Evolutionary conservation across 2,113 vertebrate genomes (phyloP).

Genomic region (Melanerpes formicivorus): DNA sequence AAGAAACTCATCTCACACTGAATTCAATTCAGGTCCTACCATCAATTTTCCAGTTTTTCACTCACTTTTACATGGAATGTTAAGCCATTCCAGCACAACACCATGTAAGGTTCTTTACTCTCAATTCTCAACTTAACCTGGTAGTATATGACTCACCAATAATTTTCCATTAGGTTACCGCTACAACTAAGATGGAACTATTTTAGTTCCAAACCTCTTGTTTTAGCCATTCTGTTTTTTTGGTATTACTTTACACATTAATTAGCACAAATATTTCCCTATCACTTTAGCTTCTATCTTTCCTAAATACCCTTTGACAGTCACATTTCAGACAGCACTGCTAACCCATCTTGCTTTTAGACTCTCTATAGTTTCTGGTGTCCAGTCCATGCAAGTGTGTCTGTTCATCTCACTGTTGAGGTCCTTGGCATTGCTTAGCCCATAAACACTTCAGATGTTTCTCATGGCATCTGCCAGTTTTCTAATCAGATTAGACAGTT

Average conservation of each 20-base stretch:
- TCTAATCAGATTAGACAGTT: background rate
- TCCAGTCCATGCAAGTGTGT: background rate
- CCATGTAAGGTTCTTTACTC: background rate
- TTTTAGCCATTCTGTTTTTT: background rate
- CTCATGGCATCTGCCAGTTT: background rate
- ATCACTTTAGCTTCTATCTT: background rate
- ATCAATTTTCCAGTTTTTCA: background rate
- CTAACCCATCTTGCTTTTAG: background rate
- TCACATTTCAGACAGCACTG: background rate
- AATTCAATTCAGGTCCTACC: background rate
- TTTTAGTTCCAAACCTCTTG: background rate
- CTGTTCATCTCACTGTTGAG: background rate
- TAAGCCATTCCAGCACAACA: background rate
- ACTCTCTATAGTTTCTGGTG: background rate
- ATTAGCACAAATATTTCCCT: background rate
- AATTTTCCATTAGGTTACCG: background rate
- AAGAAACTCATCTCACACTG: background rate
- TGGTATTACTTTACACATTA: background rate
- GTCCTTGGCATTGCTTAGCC: background rate
- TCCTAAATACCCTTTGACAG: fast-evolving
- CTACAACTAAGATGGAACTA: background rate
- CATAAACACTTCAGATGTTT: background rate
- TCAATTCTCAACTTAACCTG: background rate
- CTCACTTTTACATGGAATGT: background rate
- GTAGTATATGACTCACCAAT: background rate